phyloP scores from a whole-genome alignment of 2,113 vertebrate genomes.

The Neopipo cinnamomea region DNA sequence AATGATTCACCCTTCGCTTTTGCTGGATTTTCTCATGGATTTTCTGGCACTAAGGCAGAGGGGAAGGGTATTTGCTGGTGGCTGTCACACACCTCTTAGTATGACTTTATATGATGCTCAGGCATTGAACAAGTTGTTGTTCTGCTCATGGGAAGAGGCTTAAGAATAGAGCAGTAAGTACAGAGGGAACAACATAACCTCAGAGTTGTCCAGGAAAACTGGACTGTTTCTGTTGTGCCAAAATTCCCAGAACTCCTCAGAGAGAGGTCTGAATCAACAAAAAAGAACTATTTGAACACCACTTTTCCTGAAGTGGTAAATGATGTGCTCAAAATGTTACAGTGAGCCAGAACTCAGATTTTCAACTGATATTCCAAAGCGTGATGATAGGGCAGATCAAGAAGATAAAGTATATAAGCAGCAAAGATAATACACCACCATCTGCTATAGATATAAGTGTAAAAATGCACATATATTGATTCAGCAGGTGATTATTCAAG shows the following conservation, averaged over 20 bases:
- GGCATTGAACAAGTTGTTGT: neutral
- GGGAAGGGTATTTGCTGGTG: neutral
- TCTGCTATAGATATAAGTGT: neutral
- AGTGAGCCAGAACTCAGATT: neutral
- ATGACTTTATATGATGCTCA: neutral
- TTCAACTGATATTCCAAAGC: neutral
- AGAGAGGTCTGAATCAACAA: neutral
- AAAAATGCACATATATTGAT: neutral
- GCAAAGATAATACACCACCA: neutral
- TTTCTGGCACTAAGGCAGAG: neutral
- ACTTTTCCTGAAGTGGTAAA: neutral
- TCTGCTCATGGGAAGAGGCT: neutral
- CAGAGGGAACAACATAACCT: neutral
- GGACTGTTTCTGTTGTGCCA: neutral
- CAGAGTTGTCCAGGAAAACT: neutral
- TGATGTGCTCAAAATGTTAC: neutral
- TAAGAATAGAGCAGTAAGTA: neutral
- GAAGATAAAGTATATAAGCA: neutral
- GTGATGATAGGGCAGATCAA: neutral
- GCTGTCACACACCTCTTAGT: neutral
- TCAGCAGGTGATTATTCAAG: neutral
- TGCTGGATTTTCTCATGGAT: neutral
- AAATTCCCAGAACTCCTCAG: neutral
- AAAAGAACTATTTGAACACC: neutral
- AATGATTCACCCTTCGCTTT: rapidly evolving